These are phyloP conservation scores for Neostethus bicornis DNA, from an alignment of 2,797 vertebrate species.

Conservation along the genomic window DNA sequence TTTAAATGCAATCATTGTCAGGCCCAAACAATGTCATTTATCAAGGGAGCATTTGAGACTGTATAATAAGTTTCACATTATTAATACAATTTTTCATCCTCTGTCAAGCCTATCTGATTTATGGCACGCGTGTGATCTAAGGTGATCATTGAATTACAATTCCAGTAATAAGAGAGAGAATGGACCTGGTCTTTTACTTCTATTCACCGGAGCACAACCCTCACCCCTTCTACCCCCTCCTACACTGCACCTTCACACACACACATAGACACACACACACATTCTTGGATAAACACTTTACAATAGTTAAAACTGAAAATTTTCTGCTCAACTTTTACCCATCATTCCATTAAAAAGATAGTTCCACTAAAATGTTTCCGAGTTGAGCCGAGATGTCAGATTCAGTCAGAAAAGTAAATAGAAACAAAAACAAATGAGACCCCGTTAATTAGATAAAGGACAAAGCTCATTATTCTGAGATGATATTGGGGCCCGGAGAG, in stretches of 20 bases:
- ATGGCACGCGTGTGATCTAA: slow-evolving; percentile 98
- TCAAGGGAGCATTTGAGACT: slow-evolving; percentile 99
- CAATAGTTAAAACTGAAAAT: slow-evolving; percentile 10
- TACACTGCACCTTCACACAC: slow-evolving; percentile 25
- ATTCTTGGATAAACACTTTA: slow-evolving; percentile 45
- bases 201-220: slow-evolving; percentile 64
- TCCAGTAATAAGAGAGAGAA: slow-evolving; percentile 94
- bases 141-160: slow-evolving; percentile 99
- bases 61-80: slow-evolving; percentile 99
- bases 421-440: slow-evolving; percentile 64
- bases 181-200: slow-evolving; percentile 77
- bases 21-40: slow-evolving; percentile 99
- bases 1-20: slow-evolving; percentile 99
- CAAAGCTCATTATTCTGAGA: slow-evolving; percentile 97
- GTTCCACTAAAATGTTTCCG: slow-evolving; percentile 89
- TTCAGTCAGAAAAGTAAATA: slow-evolving; percentile 39
- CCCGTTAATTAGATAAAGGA: slow-evolving; percentile 96
- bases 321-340: slow-evolving; percentile 62
- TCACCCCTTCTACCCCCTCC: not conserved
- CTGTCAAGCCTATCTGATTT: slow-evolving; percentile 98
- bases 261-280: slow-evolving; percentile 23
- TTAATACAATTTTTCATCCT: slow-evolving; percentile 99
- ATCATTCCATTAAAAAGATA: slow-evolving; percentile 80
- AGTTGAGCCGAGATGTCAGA: slow-evolving; percentile 85
- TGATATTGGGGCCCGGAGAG: slow-evolving; percentile 88